Evolutionary conservation across 1,140 invertebrate species (phyloP).

Genomic region (Drosophila arawakana): DNA sequence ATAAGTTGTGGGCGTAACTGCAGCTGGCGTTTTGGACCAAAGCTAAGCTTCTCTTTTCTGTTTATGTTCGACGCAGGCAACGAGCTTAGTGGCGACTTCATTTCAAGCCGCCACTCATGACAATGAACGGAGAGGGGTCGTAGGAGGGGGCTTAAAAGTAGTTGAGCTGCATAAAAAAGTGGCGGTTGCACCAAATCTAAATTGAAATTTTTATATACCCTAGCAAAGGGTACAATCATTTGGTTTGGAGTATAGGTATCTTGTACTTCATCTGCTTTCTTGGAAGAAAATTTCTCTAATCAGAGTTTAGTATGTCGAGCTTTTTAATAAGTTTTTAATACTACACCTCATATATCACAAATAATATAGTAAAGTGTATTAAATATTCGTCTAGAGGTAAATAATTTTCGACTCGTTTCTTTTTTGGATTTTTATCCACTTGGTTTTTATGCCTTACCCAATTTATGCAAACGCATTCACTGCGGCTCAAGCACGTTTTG

Average conservation of each 20-base stretch:
- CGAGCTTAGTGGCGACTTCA: slow-evolving; percentile 41
- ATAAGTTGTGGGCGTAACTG: slow-evolving; percentile 67
- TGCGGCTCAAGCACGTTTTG: slow-evolving; percentile 64
- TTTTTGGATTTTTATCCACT: slow-evolving; percentile 51
- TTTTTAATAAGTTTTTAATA: too few relatives aligned
- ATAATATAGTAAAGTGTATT: too few relatives aligned
- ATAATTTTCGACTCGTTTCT: slow-evolving; percentile 29
- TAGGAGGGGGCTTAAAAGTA: neutral
- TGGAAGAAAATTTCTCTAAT: too few relatives aligned
- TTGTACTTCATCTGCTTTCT: too few relatives aligned
- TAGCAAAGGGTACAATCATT: too few relatives aligned
- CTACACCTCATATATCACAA: too few relatives aligned
- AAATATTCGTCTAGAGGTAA: neutral
- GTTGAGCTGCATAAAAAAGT: slow-evolving; percentile 38
- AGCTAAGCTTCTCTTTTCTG: slow-evolving; percentile 60
- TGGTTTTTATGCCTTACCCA: slow-evolving; percentile 47
- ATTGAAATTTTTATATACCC: slow-evolving; percentile 65
- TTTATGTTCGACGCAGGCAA: slow-evolving; percentile 56
- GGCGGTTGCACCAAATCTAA: slow-evolving; percentile 65
- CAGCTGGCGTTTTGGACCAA: slow-evolving; percentile 21
- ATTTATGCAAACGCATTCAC: slow-evolving; percentile 79
- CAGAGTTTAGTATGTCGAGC: too few relatives aligned
- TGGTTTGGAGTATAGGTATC: too few relatives aligned
- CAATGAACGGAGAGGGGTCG: slow-evolving; percentile 7
- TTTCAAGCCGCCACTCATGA: slow-evolving; percentile 38